These are phyloP conservation scores for Gorsachius magnificus DNA, from an alignment of 2,797 vertebrate genomes.

Conservation along the genomic window DNA sequence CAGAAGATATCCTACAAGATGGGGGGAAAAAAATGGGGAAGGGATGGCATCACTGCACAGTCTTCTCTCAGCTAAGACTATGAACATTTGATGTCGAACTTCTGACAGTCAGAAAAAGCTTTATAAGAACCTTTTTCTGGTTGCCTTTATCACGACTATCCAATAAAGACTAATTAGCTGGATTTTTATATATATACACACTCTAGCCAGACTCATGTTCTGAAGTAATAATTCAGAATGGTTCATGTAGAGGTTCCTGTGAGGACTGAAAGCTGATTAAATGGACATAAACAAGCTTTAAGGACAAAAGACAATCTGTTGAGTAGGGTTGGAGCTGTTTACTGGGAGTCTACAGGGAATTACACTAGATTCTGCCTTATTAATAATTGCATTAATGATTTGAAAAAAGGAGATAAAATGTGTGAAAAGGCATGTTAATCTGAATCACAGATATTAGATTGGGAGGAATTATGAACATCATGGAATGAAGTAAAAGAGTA, in stretches of 20 bases:
- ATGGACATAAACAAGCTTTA: background rate
- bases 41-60: background rate
- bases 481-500: background rate
- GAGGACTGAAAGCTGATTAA: background rate
- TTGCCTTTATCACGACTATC: background rate
- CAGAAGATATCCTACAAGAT: background rate
- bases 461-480: background rate
- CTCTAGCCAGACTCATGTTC: background rate
- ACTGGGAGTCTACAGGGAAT: background rate
- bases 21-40: fast-evolving
- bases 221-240: background rate
- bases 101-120: background rate
- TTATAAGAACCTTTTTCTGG: background rate
- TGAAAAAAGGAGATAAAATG: background rate
- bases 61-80: background rate
- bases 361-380: background rate
- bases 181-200: background rate
- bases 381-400: background rate
- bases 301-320: background rate
- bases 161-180: background rate
- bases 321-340: background rate
- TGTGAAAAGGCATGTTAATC: background rate
- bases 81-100: background rate
- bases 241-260: background rate
- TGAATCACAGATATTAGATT: background rate